Conservation (phyloP, 2,113 vertebrate species). For the Larimichthys crocea region DNA sequence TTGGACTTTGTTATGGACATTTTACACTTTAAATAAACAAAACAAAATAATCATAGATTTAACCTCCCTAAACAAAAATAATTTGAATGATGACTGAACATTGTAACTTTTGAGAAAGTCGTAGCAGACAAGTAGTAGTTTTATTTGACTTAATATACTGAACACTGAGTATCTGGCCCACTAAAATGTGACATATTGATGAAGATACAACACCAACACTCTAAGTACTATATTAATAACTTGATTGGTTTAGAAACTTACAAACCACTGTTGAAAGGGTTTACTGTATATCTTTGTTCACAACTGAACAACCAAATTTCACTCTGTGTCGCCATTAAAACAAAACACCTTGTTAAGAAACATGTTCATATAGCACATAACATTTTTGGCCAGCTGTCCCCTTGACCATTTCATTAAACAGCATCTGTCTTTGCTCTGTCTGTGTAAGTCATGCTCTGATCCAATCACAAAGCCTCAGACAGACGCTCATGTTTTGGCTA, state of each 20-base stretch:
- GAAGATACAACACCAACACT: background rate
- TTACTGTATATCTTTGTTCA: background rate
- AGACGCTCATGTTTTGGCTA: conserved; percentile 48
- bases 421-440: conserved; percentile 57
- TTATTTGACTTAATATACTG: too few relatives aligned
- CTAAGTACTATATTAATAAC: background rate
- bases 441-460: conserved; percentile 2
- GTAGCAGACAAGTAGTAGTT: too few relatives aligned
- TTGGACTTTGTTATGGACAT: too few relatives aligned
- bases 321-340: background rate
- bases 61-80: background rate
- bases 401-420: conserved; percentile 45
- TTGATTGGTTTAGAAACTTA: background rate
- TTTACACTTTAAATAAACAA: background rate
- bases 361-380: conserved; percentile 13
- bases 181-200: background rate
- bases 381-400: conserved; percentile 56
- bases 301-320: background rate
- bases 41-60: background rate
- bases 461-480: conserved; percentile 15
- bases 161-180: too few relatives aligned
- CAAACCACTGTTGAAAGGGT: background rate
- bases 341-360: conserved; percentile 17
- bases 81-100: background rate
- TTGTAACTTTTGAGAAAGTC: background rate